Evolutionary conservation across 1,140 invertebrate genomes (phyloP), one percentile per base, ranked within the genome.

Genomic region (Drosophila mauritiana): DNA sequence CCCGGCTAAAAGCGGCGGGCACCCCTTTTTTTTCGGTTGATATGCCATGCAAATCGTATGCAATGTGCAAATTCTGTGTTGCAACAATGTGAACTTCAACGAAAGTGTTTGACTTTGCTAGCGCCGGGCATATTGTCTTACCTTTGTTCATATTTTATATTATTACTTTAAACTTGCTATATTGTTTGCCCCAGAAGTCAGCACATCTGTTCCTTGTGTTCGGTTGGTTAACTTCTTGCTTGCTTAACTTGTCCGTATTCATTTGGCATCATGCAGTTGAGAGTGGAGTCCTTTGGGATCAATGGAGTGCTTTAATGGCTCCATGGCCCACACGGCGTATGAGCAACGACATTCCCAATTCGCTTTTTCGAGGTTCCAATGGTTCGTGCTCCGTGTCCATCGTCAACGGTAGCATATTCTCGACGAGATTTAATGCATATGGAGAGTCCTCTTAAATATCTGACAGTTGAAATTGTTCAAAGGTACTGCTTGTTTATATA

Each of bases 71-170:
- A 81, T 81, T 84, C 49, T 67, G 51, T 43, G 77, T 57, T 73
- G 78, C 78, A 81, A 55, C 67, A 86, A 67, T 56, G 73, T 82
- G 54, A 82, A 79, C 59, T 63, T 55, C 42, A 25, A 36, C 45
- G 49, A 53, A 51, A 55, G 67, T 80, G 79, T 88, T 88, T 88
- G 84, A 86, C 67, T 86, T 86, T 83, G 75, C 78, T 49, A 78
- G 52, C 73, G 48, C 67, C 40, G 80, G 77, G 58, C 83, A 88
- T 88, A 88, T 88, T 88, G 84, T 83, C 72, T 89, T 76, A 83
- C 79, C 78, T 73, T 67, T 62, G 58, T 64, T 65, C 67, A 58
- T 67, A 76, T 76, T 80, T 82, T 58, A 76, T 83, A 88, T 80
- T 79, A 83, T 79, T 76, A 65, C 31, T 4, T 78, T 55, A 65